phyloP scores from a whole-genome alignment of 2,797 vertebrate genomes.

The Enteromius argenteus region DNA sequence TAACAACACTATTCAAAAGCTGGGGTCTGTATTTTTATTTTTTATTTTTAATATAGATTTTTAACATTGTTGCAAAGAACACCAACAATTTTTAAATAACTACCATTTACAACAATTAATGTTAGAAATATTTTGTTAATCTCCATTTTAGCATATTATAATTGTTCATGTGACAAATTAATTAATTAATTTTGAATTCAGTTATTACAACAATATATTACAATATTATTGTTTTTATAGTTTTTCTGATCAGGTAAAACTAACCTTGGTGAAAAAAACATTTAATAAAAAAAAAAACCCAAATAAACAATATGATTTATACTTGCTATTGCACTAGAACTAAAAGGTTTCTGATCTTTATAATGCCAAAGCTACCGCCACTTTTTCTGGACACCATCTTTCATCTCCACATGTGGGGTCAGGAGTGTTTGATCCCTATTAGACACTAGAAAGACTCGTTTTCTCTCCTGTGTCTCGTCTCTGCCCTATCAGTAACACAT shows the following conservation, averaged over 20 bases:
- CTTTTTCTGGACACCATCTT: constrained; percentile 3
- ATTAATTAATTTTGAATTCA: neutral
- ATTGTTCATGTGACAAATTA: neutral
- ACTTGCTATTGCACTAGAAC: neutral
- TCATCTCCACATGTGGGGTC: neutral
- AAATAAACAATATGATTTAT: neutral
- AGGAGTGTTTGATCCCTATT: neutral
- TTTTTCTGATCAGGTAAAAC: neutral
- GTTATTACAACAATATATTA: neutral
- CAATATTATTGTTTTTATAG: neutral
- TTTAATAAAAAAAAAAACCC: neutral
- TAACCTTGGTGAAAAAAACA: neutral
- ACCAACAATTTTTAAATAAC: neutral
- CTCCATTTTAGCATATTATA: no score
- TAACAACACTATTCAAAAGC: neutral
- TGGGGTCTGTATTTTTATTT: neutral
- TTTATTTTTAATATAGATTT: neutral
- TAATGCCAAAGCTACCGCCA: neutral
- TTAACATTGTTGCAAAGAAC: neutral
- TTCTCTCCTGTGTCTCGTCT: constrained; percentile 4
- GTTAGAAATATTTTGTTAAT: neutral
- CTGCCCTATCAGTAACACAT: constrained; percentile 27
- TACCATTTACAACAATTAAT: neutral
- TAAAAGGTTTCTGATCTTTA: constrained; percentile 4
- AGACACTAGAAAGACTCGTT: constrained; percentile 16